phyloP scores from a whole-genome alignment of 2,888 invertebrate genomes.

The Drepanosiphum platanoidis region DNA sequence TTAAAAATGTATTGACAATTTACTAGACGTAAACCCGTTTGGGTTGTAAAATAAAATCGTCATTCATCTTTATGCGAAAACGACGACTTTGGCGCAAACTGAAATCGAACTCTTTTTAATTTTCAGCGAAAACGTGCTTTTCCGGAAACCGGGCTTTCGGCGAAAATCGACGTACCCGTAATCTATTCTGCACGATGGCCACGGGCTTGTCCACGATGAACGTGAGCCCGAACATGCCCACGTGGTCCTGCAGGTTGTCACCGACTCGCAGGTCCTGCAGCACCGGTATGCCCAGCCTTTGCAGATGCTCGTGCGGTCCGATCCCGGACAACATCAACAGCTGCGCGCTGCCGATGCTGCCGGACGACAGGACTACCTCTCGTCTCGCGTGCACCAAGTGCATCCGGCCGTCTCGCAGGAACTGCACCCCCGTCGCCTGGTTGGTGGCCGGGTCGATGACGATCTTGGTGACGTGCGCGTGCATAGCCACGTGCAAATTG shows the following conservation, averaged over 20 bases:
- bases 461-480: constrained; percentile 80
- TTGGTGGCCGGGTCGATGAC: constrained; percentile 79
- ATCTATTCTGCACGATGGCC: constrained; percentile 80
- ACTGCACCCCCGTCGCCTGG: constrained; percentile 84
- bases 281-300: constrained; percentile 77
- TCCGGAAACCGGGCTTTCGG: too few relatives aligned
- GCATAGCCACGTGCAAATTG: constrained; percentile 84
- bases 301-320: constrained; percentile 78
- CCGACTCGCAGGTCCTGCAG: constrained; percentile 77
- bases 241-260: constrained; percentile 87
- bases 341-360: constrained; percentile 91
- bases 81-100: too few relatives aligned
- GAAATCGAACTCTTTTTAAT: too few relatives aligned
- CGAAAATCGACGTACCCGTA: constrained; percentile 65
- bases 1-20: too few relatives aligned
- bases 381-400: constrained; percentile 69
- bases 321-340: constrained; percentile 90
- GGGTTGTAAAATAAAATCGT: too few relatives aligned
- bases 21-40: too few relatives aligned
- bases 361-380: constrained; percentile 82
- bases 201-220: constrained; percentile 85
- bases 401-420: constrained; percentile 77
- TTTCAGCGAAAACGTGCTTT: too few relatives aligned
- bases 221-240: constrained; percentile 80
- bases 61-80: too few relatives aligned